Evolutionary conservation across 1,140 invertebrate genomes (phyloP).

Genomic region (Drosophila albomicans): DNA sequence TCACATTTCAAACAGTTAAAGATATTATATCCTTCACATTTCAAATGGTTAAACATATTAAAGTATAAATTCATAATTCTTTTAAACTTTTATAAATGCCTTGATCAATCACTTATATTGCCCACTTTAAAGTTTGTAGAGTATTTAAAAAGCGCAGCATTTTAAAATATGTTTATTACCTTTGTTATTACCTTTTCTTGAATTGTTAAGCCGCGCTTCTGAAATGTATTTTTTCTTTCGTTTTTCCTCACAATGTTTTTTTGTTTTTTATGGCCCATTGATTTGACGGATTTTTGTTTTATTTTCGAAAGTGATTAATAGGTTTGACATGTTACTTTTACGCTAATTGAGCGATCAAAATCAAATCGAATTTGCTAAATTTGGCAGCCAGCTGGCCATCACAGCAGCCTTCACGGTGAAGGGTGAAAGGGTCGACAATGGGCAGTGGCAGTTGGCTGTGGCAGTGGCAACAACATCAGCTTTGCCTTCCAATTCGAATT

Average conservation of each 20-base stretch:
- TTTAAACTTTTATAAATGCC: too few relatives aligned
- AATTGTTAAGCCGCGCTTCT: constrained; percentile 18
- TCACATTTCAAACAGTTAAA: too few relatives aligned
- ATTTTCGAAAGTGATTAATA: constrained; percentile 80
- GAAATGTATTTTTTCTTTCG: constrained; percentile 14
- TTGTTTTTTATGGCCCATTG: too few relatives aligned
- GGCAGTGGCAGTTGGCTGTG: neutral
- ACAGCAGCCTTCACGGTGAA: constrained; percentile 69
- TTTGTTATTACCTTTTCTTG: neutral
- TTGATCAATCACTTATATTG: too few relatives aligned
- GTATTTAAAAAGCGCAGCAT: neutral
- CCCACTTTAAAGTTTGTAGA: neutral
- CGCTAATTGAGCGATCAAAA: constrained; percentile 84
- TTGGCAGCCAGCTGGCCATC: constrained; percentile 56
- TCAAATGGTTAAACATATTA: too few relatives aligned
- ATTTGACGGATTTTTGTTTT: constrained; percentile 24
- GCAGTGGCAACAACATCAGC: constrained; percentile 14
- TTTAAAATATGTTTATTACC: constrained; percentile 2
- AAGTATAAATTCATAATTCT: too few relatives aligned
- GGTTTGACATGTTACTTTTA: constrained; percentile 83
- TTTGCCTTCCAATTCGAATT: constrained; percentile 35
- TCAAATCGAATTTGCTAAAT: constrained; percentile 70
- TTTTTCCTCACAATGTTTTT: too few relatives aligned
- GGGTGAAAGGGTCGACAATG: constrained; percentile 72
- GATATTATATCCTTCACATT: too few relatives aligned